Percentiles rank a stretch among this genome's conserved stretches.
These are phyloP conservation scores for Lamprologus sp. DNA, from an alignment of 2,113 vertebrate genomes.

Conservation along the genomic window DNA sequence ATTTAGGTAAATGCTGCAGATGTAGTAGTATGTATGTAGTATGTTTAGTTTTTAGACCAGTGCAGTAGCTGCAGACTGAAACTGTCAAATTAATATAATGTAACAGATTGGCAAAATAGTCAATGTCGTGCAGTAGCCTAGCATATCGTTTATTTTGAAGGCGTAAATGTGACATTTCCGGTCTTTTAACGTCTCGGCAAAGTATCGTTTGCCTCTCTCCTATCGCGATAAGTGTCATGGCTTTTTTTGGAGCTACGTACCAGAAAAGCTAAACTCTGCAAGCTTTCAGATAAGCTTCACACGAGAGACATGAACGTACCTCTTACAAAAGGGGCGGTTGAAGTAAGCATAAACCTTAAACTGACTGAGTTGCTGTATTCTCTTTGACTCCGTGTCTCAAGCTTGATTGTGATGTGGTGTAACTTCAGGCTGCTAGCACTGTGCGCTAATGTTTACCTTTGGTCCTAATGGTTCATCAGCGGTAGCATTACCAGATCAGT, in stretches of 20 bases:
- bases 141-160: conserved; percentile 19
- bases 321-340: conserved; percentile 47
- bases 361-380: background rate
- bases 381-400: background rate
- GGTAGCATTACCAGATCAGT: background rate
- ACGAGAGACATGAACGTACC: background rate
- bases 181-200: background rate
- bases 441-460: background rate
- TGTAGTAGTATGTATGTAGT: background rate
- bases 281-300: background rate
- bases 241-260: background rate
- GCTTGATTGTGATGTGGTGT: background rate
- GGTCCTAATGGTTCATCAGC: background rate
- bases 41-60: background rate
- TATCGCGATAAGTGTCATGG: conserved; percentile 26
- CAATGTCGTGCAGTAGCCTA: background rate
- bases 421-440: background rate
- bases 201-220: background rate
- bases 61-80: background rate
- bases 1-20: background rate
- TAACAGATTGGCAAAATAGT: background rate
- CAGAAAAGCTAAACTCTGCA: background rate
- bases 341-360: conserved; percentile 9
- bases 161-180: background rate
- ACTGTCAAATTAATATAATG: background rate